Evolutionary conservation across 1,140 invertebrate species (phyloP).

Genomic region (Aporrectodea caliginosa): DNA sequence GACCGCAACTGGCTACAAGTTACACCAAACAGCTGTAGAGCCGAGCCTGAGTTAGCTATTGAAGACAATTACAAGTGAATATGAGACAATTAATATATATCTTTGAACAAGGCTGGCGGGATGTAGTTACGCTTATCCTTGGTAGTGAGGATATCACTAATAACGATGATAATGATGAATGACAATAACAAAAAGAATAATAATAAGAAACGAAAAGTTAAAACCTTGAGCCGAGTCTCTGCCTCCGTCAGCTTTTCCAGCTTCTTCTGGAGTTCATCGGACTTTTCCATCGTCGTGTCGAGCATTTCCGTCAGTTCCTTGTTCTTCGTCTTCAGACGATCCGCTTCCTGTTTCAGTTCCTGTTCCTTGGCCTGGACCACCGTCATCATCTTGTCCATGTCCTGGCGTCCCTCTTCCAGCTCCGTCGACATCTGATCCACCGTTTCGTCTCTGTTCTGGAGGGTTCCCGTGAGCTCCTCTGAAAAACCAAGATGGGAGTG

Average conservation of each 20-base stretch:
- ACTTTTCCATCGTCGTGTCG: constrained; percentile 17
- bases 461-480: constrained; percentile 15
- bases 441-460: constrained; percentile 13
- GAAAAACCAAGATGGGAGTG: too few relatives aligned
- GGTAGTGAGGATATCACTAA: too few relatives aligned
- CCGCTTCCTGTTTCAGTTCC: constrained; percentile 2
- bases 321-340: constrained; percentile 3
- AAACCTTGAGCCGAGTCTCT: background rate
- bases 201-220: too few relatives aligned
- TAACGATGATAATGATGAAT: too few relatives aligned
- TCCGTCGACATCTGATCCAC: background rate
- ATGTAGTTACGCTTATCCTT: too few relatives aligned
- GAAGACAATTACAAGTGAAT: too few relatives aligned
- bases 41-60: too few relatives aligned
- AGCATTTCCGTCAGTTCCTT: constrained; percentile 10
- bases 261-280: constrained; percentile 19
- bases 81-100: too few relatives aligned
- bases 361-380: constrained; percentile 13
- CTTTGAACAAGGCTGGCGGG: too few relatives aligned
- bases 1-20: too few relatives aligned
- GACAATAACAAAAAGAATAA: too few relatives aligned
- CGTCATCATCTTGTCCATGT: constrained; percentile 23
- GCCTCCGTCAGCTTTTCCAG: constrained; percentile 11
- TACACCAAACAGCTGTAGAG: too few relatives aligned
- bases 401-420: constrained; percentile 13